Base-by-base conservation (phyloP, 2,888 invertebrate species). In the Xestia c-nigrum region DNA sequence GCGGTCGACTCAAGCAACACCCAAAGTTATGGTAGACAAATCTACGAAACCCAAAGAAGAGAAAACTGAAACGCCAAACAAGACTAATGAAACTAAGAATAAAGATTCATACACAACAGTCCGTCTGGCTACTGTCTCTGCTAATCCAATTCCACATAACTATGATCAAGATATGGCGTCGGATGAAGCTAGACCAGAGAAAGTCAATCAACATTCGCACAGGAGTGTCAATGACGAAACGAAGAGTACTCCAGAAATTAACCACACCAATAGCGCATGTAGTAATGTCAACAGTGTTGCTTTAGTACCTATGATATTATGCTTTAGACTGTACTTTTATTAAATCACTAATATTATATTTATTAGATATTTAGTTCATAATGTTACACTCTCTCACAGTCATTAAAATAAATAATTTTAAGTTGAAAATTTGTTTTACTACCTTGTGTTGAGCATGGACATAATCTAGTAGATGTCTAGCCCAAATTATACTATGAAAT, bases 181-280 rank as follows among this genome's bases (percentile, higher is more conserved):
- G 0, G 96, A 96, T 88, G 95, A 96, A 87, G 96, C 94, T 0
- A 92, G 92, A 72, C 94, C 96, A n/a, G 95, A 95, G 24, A 93
- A 92, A 83, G 89, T 93, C 3, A 94, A 94, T 84, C 90, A 80
- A 57, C 78, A 78, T 61, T 55, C 95, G 9, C 94, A 94, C 47
- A 90, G 94, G 86, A 94, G 94, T 81, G 85, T 94, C 72, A 92
- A 94, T 77, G 94, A 93, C 5, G 89, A 90, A n/a, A n/a, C 16
- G 0, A 81, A 89, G 70, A 82, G 89, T 52, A 59, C 84, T 31
- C 74, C 85, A 52, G 77, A 88, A 14, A 55, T 78, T 24, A 83
- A 90, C 38, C 64, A 76, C 3, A 40, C 40, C 7, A 93, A 90
- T 72, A 88, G 76, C 72, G 93, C 92, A 50, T 76, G 84, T 74